Conservation (phyloP, 2,797 vertebrate species). For the Eulemur mongoz region DNA sequence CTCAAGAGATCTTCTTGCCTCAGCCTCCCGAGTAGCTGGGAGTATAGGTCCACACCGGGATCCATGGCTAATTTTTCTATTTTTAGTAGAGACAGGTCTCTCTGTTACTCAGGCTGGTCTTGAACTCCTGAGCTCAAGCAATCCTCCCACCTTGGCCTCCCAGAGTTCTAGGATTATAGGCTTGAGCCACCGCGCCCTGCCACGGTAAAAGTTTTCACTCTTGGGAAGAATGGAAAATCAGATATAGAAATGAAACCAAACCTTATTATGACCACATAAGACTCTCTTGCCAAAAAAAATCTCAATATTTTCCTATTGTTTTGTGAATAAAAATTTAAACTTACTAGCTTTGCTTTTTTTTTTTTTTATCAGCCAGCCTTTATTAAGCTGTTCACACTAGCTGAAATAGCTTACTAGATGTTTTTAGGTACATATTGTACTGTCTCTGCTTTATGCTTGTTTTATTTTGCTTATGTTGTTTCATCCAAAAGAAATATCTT, state of each 20-base stretch:
- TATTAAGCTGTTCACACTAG: neutral
- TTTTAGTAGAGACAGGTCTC: no score
- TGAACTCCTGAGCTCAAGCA: no score
- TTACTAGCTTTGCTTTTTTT: neutral
- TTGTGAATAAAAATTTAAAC: neutral
- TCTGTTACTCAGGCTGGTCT: no score
- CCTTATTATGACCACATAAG: neutral
- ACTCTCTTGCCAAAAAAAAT: neutral
- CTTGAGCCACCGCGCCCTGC: no score
- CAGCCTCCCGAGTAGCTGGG: no score
- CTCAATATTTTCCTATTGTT: neutral
- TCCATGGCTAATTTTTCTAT: no score
- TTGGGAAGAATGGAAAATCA: neutral
- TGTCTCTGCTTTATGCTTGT: neutral
- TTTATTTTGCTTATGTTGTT: constrained; percentile 29
- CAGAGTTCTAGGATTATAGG: no score
- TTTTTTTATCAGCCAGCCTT: neutral
- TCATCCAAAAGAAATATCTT: neutral
- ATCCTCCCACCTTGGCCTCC: no score
- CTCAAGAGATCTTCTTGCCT: no score
- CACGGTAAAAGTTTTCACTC: neutral
- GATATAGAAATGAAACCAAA: neutral
- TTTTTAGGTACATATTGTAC: neutral
- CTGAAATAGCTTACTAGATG: neutral
- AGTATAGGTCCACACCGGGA: no score